Evolutionary conservation across 2,113 vertebrate species (phyloP).

Genomic region (Sebastes schlegelii): DNA sequence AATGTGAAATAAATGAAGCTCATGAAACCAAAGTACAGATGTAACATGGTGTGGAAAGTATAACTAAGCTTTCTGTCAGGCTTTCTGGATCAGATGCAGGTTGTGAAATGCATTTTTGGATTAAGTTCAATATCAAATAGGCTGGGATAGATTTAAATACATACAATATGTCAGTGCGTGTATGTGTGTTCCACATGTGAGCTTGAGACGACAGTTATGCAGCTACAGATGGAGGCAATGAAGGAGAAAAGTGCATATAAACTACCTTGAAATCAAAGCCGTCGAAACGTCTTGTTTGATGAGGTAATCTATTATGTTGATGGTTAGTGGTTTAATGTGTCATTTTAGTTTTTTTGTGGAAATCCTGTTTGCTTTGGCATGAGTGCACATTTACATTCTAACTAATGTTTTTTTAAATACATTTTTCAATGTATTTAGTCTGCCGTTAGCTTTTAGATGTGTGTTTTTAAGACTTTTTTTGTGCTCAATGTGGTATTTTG

Average conservation of each 20-base stretch:
- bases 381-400: slow-evolving; percentile 4
- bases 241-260: background rate
- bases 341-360: background rate
- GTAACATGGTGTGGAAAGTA: background rate
- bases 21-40: background rate
- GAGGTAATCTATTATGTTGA: background rate
- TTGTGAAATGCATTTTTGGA: slow-evolving; percentile 18
- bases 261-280: background rate
- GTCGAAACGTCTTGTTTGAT: background rate
- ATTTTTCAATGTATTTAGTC: background rate
- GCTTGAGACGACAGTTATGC: background rate
- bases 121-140: background rate
- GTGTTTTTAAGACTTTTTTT: background rate
- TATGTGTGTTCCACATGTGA: slow-evolving; percentile 31
- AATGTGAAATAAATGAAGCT: no score
- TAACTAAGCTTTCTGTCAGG: background rate
- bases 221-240: background rate
- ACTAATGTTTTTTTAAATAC: background rate
- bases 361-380: slow-evolving; percentile 3
- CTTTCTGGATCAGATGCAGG: background rate
- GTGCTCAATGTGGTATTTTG: slow-evolving; percentile 26
- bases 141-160: slow-evolving; percentile 7
- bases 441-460: slow-evolving; percentile 8
- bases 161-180: background rate
- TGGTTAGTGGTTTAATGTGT: background rate